Evolutionary conservation across 2,888 invertebrate species (phyloP).

Genomic region (Ectropis crepuscularia): DNA sequence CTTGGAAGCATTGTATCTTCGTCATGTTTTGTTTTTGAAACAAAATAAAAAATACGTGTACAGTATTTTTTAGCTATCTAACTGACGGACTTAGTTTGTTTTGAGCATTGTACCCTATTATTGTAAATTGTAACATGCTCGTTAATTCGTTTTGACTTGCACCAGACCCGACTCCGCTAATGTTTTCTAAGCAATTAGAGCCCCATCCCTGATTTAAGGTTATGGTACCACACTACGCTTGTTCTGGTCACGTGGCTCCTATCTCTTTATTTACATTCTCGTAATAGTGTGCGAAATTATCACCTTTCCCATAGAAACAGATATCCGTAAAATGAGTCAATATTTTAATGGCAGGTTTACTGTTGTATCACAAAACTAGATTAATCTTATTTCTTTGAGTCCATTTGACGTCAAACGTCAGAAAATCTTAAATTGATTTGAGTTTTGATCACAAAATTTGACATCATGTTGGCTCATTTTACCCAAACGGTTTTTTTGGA

Average conservation of each 20-base stretch:
- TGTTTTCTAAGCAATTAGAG: conserved; percentile 82
- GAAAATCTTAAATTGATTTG: too few relatives aligned
- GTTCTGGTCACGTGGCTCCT: conserved; percentile 76
- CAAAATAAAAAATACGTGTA: too few relatives aligned
- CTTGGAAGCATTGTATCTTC: too few relatives aligned
- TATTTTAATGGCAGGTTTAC: background rate
- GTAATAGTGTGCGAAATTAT: conserved; percentile 65
- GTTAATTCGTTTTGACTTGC: conserved; percentile 44
- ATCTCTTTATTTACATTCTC: conserved; percentile 78
- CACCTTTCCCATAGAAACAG: conserved; percentile 45
- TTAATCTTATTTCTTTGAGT: background rate
- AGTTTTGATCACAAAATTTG: too few relatives aligned
- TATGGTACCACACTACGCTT: conserved; percentile 68
- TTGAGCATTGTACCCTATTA: too few relatives aligned
- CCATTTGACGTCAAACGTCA: too few relatives aligned
- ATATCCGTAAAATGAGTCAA: background rate
- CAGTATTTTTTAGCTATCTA: too few relatives aligned
- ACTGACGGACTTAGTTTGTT: too few relatives aligned
- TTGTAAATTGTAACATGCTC: conserved; percentile 1
- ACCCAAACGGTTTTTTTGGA: too few relatives aligned
- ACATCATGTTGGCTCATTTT: too few relatives aligned
- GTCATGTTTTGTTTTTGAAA: too few relatives aligned
- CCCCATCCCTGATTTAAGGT: conserved; percentile 80
- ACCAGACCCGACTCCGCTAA: conserved; percentile 61
- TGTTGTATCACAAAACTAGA: background rate